Percentiles rank a stretch among this genome's conserved stretches.
These are phyloP conservation scores for Cataglyphis rosenhaueri DNA, from an alignment of 2,888 invertebrate genomes.

Conservation along the genomic window DNA sequence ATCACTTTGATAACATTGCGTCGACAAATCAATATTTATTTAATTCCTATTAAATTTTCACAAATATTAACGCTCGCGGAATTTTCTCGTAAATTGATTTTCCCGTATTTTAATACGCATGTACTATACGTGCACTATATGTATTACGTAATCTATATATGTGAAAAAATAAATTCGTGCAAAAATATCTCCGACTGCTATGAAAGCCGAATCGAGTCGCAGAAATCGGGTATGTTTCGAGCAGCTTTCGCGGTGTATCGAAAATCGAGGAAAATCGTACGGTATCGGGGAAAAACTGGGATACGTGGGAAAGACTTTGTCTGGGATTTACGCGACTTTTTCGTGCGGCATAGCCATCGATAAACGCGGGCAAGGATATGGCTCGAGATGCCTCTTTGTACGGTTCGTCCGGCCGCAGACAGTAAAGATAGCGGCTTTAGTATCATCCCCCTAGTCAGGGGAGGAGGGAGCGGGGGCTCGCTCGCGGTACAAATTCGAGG, in stretches of 20 bases:
- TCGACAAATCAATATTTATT: not conserved
- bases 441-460: not conserved
- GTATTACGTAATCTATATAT: constrained; percentile 1
- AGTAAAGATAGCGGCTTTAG: constrained; percentile 51
- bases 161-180: constrained; percentile 1
- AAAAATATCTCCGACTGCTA: not conserved
- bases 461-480: not conserved
- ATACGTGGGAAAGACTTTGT: constrained; percentile 16
- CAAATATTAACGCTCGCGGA: not conserved
- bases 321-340: constrained; percentile 49
- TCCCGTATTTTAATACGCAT: not conserved
- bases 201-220: not conserved
- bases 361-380: constrained; percentile 26
- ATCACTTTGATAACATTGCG: not conserved
- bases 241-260: constrained; percentile 31
- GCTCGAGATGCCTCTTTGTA: constrained; percentile 42
- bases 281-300: constrained; percentile 12
- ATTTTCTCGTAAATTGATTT: not conserved
- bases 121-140: not conserved
- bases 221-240: constrained; percentile 14
- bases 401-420: constrained; percentile 32
- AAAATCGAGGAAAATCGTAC: constrained; percentile 9
- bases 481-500: constrained; percentile 68
- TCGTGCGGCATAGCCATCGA: constrained; percentile 29
- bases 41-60: not conserved